Conservation (phyloP, 2,888 invertebrate genomes). For the Anaspis maculata region DNA sequence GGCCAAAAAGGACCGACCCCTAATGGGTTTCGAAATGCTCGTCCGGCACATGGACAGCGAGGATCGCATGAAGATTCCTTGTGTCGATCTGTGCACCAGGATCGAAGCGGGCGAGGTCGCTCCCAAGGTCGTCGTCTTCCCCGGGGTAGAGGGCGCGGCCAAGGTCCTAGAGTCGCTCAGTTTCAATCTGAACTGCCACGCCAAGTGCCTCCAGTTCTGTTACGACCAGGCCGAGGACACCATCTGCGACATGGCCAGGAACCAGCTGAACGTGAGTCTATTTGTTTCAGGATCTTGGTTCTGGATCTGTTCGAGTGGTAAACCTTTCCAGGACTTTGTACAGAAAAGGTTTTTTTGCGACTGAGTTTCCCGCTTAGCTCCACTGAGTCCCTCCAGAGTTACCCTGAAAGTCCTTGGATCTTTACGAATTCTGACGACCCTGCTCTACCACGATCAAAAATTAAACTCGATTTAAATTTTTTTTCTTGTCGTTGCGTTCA, state of each 20-base stretch:
- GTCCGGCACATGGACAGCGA: not conserved
- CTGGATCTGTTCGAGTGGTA: not conserved
- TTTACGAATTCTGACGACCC: too few relatives aligned
- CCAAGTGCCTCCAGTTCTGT: constrained; percentile 12
- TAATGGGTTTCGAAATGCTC: not conserved
- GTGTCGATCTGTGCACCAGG: not conserved
- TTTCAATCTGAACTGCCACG: constrained; percentile 45
- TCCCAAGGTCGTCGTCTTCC: constrained; percentile 51
- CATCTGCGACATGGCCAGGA: too few relatives aligned
- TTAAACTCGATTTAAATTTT: too few relatives aligned
- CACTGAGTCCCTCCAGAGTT: too few relatives aligned
- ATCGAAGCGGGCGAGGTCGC: constrained; percentile 7
- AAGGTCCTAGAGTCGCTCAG: constrained; percentile 47
- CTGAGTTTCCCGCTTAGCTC: not conserved
- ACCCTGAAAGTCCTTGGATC: too few relatives aligned
- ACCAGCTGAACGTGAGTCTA: too few relatives aligned
- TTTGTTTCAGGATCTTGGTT: not conserved
- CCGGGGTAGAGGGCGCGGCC: constrained; percentile 61
- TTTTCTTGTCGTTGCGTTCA: too few relatives aligned
- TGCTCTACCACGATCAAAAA: too few relatives aligned
- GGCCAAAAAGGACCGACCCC: not conserved
- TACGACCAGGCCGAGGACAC: constrained; percentile 39
- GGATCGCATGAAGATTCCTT: not conserved
- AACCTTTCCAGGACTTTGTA: not conserved
- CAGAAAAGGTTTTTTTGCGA: not conserved